These are phyloP conservation scores for Amaurobius ferox DNA, from an alignment of 2,888 invertebrate species.

Conservation along the genomic window DNA sequence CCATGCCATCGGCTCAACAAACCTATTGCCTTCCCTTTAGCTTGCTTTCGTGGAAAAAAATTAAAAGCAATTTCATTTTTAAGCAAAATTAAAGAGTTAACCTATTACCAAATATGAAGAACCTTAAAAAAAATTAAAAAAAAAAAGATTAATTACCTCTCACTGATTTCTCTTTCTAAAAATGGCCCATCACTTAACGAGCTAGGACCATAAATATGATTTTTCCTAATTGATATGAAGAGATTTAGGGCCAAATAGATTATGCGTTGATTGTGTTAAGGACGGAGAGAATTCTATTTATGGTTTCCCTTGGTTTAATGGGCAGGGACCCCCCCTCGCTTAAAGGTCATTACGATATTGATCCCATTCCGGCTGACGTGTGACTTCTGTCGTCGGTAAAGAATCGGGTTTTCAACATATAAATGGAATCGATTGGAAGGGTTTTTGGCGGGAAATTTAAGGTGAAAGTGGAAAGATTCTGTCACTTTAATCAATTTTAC, in stretches of 20 bases:
- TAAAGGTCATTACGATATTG: not conserved
- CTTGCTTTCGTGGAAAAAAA: too few relatives aligned
- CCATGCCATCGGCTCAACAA: too few relatives aligned
- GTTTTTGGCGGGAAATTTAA: not conserved
- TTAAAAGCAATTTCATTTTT: too few relatives aligned
- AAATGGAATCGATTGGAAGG: conserved; percentile 1
- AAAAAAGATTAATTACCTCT: not conserved
- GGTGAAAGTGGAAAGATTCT: not conserved
- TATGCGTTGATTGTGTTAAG: conserved; percentile 46
- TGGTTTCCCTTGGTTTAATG: conserved; percentile 4
- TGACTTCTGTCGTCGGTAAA: not conserved
- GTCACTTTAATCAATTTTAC: too few relatives aligned
- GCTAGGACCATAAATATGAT: not conserved
- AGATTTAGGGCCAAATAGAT: conserved; percentile 49
- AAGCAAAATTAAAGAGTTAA: too few relatives aligned
- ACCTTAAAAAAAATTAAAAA: too few relatives aligned
- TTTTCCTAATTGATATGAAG: conserved; percentile 26
- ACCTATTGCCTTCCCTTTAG: too few relatives aligned
- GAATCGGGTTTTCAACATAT: conserved; percentile 1
- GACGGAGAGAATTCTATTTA: conserved; percentile 38
- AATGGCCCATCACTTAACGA: not conserved
- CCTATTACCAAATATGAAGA: too few relatives aligned
- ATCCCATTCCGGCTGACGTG: not conserved
- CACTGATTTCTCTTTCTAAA: not conserved
- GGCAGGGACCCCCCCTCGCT: not conserved